Conservation (phyloP, 2,113 vertebrate genomes). For the Picathartes gymnocephalus region DNA sequence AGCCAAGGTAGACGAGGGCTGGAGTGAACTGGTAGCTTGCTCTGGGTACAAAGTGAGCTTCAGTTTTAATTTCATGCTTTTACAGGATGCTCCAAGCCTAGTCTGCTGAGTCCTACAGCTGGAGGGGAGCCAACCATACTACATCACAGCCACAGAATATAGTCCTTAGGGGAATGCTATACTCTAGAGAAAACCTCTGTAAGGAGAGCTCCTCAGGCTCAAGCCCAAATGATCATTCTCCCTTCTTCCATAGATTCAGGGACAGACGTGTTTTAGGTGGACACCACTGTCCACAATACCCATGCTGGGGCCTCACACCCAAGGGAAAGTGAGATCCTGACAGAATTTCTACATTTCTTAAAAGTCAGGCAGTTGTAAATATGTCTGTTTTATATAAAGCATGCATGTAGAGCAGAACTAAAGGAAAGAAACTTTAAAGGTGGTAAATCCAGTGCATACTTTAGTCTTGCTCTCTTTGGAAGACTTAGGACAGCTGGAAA, state of each 20-base stretch:
- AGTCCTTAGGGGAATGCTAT: neutral
- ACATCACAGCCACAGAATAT: neutral
- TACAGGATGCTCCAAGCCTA: neutral
- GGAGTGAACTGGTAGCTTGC: neutral
- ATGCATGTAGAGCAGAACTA: neutral
- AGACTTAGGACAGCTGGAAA: neutral
- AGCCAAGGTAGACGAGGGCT: accelerated
- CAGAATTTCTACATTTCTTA: neutral
- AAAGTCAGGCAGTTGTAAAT: neutral
- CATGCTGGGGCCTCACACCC: neutral
- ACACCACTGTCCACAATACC: neutral
- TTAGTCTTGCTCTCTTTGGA: neutral
- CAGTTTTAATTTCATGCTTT: neutral
- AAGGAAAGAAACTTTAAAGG: neutral
- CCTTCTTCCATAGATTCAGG: neutral
- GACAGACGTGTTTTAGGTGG: neutral
- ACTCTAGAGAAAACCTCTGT: neutral
- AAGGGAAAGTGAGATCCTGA: neutral
- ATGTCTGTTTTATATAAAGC: neutral
- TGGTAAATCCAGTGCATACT: neutral
- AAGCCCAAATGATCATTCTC: neutral
- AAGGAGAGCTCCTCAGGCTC: neutral
- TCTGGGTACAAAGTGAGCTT: neutral
- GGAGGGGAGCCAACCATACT: neutral
- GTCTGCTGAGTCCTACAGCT: neutral